Base-by-base conservation (phyloP, 2,113 vertebrate genomes). In the Leptobrachium leishanense region DNA sequence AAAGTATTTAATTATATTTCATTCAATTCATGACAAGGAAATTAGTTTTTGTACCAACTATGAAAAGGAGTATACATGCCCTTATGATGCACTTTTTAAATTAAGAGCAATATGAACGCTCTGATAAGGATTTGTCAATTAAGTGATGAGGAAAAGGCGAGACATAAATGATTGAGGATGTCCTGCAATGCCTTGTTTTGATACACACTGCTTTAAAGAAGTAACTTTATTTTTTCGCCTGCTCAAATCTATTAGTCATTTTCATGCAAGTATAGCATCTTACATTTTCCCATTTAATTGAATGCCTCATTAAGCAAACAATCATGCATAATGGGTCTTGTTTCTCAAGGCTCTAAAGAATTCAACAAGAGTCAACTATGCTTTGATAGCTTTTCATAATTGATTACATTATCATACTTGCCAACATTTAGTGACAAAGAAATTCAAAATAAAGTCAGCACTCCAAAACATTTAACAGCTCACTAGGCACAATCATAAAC, bases 301-400 rank as follows among this genome's bases (percentile, higher is more conserved):
- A 74, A 81, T 74, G 78, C 72, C 78, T 81, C 78, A 81, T 81
- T 81, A 81, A 74, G 72, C 78, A 81, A 81, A 81, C 78, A 81
- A 74, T 81, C 78, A 81, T 81, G 78, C 78, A 81, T 81, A 81
- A 81, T 74, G 71, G 64, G 78, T 68, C 71, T 81, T 81, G 65
- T 81, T 74, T 74, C 78, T 81, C 72, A 81, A 81, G 68, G 72
- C 78, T 74, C 78, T 74, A 74, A 81, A 72, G 55, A 50, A 81
- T 81, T 81, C 78, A 79, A 79, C 77, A 79, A 39, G 70, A 79
- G 77, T 79, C 77, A 81, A 81, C 78, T 74, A 81, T 74, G 71
- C 71, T 81, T 81, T 81, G 78, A 81, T 74, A 81, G 78, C 72
- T 74, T 81, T 81, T 81, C 72, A 81, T 81, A 81, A 74, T 74